Evolutionary conservation across 2,113 vertebrate genomes (phyloP).

Genomic region (Mobula hypostoma): DNA sequence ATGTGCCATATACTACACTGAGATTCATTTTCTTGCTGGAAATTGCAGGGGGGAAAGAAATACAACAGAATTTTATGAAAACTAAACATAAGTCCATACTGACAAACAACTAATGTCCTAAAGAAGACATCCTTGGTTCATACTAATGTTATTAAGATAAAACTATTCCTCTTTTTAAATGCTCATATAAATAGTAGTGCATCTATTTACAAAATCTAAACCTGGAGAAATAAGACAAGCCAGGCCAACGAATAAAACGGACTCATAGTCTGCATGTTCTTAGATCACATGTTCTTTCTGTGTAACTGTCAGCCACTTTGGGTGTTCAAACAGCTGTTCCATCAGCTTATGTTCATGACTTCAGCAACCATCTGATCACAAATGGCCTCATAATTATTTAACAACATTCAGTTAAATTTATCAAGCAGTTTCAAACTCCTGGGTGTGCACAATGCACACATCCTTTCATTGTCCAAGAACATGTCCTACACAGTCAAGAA

Average conservation of each 20-base stretch:
- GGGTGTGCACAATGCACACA: too few species aligned
- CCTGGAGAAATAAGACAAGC: background rate
- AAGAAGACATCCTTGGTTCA: too few species aligned
- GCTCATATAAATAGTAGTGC: background rate
- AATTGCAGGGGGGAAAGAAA: too few species aligned
- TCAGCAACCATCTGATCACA: background rate
- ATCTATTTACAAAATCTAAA: conserved; percentile 11
- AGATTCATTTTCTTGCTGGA: too few species aligned
- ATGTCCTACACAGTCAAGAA: too few species aligned
- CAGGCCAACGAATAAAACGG: background rate
- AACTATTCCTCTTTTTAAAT: background rate
- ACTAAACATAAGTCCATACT: too few species aligned
- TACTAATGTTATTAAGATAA: background rate
- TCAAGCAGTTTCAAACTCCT: too few species aligned
- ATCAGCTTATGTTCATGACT: background rate
- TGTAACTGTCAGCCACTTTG: background rate
- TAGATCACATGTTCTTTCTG: background rate
- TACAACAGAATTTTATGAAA: too few species aligned
- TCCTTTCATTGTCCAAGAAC: too few species aligned
- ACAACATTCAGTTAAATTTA: background rate
- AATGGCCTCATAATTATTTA: conserved; percentile 19
- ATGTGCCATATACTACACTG: too few species aligned
- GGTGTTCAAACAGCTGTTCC: background rate
- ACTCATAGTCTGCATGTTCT: too few species aligned
- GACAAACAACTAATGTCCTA: too few species aligned